Conservation (phyloP, 2,888 invertebrate genomes). For the Amblyjoppa proteus region DNA sequence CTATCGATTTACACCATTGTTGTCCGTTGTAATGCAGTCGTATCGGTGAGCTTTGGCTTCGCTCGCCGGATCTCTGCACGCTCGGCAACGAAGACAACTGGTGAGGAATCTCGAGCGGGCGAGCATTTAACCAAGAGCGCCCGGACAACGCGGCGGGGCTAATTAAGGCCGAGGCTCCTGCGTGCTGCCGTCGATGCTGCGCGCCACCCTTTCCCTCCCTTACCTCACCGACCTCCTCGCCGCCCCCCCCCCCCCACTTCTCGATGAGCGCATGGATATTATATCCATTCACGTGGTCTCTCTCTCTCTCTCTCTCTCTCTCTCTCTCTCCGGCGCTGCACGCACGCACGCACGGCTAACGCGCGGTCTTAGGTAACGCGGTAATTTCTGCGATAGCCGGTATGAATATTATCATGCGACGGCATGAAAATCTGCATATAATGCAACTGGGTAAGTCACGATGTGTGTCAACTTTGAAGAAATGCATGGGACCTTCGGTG, state of each 20-base stretch:
- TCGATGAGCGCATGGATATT: constrained; percentile 62
- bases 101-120: constrained; percentile 56
- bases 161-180: constrained; percentile 67
- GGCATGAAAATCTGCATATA: constrained; percentile 8
- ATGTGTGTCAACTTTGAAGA: constrained; percentile 36
- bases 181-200: constrained; percentile 37
- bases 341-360: constrained; percentile 39
- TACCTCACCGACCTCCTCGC: constrained; percentile 16
- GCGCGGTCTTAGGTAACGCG: constrained; percentile 57
- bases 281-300: constrained; percentile 66
- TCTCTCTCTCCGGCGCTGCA: constrained; percentile 40
- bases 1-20: neutral
- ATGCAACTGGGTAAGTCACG: constrained; percentile 24
- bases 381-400: constrained; percentile 28
- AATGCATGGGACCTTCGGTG: neutral
- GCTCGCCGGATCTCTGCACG: constrained; percentile 45
- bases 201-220: constrained; percentile 33
- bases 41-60: neutral
- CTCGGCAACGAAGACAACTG: constrained; percentile 51
- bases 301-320: neutral
- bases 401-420: constrained; percentile 47
- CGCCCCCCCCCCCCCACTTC: constrained; percentile 23
- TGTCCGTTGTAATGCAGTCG: constrained; percentile 30
- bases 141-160: constrained; percentile 61
- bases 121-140: constrained; percentile 58